Evolutionary conservation across 2,797 vertebrate genomes (phyloP).

Genomic region (Chromobotia macracanthus): DNA sequence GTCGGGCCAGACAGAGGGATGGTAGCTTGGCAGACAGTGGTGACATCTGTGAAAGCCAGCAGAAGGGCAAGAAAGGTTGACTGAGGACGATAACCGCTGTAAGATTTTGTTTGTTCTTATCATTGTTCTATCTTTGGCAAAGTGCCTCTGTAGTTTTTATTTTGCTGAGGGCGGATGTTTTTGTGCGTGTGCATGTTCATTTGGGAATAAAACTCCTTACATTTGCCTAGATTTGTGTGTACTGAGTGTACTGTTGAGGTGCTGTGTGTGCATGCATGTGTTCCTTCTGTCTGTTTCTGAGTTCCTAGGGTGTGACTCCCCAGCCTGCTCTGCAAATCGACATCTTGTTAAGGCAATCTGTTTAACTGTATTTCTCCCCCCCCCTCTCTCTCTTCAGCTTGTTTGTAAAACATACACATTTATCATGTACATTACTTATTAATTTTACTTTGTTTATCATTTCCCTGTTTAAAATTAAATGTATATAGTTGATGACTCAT

Average conservation of each 20-base stretch:
- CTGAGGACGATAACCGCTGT: conserved; percentile 1
- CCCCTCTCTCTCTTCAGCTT: not conserved
- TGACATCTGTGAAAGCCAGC: conserved; percentile 32
- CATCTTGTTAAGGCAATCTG: conserved; percentile 68
- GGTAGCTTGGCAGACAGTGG: conserved; percentile 14
- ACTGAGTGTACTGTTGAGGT: conserved; percentile 35
- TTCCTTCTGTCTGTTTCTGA: conserved; percentile 45
- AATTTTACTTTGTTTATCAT: conserved; percentile 11
- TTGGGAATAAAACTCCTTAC: conserved; percentile 19
- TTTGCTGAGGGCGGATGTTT: conserved; percentile 39
- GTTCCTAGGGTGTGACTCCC: conserved; percentile 63
- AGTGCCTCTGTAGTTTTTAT: conserved; percentile 19
- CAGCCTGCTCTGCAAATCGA: conserved; percentile 57
- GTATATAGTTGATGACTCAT: not conserved
- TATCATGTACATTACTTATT: conserved; percentile 3
- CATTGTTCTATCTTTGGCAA: conserved; percentile 30
- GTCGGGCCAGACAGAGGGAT: conserved; percentile 21
- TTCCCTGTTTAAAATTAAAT: not conserved
- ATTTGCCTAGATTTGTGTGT: conserved; percentile 11
- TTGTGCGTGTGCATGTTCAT: conserved; percentile 3
- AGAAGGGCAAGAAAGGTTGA: conserved; percentile 25
- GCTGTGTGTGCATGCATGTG: not conserved
- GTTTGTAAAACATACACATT: conserved; percentile 28
- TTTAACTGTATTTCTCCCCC: conserved; percentile 29
- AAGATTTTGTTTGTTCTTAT: conserved; percentile 17